Evolutionary conservation across 2,113 vertebrate genomes (phyloP).

Genomic region (Pontoporia blainvillei): DNA sequence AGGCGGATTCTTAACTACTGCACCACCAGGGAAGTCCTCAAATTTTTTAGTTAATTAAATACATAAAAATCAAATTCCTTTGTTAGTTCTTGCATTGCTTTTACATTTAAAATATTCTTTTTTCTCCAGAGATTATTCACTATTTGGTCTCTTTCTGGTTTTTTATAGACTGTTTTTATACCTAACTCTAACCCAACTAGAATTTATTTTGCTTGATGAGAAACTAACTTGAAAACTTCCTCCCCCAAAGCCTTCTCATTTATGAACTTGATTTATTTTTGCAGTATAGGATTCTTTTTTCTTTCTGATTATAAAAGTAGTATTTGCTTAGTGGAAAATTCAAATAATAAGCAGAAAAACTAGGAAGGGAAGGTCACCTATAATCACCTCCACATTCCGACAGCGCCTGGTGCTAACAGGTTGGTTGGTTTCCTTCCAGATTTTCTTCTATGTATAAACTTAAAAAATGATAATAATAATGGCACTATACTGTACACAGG

Average conservation of each 20-base stretch:
- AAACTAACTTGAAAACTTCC: background rate
- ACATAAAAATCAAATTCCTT: background rate
- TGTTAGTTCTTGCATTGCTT: background rate
- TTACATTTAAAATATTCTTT: conserved; percentile 1
- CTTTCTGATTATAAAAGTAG: background rate
- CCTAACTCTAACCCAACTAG: conserved; percentile 32
- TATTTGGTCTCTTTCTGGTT: background rate
- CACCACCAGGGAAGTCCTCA: background rate
- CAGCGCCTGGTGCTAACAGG: background rate
- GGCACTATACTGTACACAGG: background rate
- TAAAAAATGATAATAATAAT: background rate
- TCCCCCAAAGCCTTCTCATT: background rate
- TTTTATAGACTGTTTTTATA: conserved; percentile 35
- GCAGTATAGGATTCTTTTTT: background rate
- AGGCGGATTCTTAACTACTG: too few species aligned
- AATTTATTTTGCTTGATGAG: conserved; percentile 29
- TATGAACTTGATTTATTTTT: conserved; percentile 3
- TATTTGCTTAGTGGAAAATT: background rate
- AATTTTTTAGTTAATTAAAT: background rate
- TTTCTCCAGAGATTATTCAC: background rate
- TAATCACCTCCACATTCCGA: background rate
- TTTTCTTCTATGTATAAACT: background rate
- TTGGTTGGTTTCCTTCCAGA: background rate
- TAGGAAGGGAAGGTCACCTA: background rate
- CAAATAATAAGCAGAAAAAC: background rate